Evolutionary conservation across 1,140 invertebrate species (phyloP).

Genomic region (Plectrocnemia conspersa): DNA sequence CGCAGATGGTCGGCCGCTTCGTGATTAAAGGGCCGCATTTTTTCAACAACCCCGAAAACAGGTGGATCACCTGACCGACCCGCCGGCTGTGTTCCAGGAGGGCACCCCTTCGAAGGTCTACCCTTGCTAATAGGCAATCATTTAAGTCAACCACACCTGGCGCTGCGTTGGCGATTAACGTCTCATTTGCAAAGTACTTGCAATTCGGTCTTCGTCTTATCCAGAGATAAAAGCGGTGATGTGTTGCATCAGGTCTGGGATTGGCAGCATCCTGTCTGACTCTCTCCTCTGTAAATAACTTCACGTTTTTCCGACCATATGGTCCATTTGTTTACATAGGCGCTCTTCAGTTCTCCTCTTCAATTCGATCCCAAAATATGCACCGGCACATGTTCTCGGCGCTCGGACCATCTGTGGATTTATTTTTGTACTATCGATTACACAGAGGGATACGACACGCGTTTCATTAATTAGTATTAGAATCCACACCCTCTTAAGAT

Average conservation of each 20-base stretch:
- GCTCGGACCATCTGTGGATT: conserved; percentile 20
- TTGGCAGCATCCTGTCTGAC: conserved; percentile 1
- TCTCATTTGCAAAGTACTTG: neutral
- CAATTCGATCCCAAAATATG: conserved; percentile 19
- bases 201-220: neutral
- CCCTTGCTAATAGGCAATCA: conserved; percentile 7
- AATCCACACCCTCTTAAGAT: too few species aligned
- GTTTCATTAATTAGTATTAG: too few species aligned
- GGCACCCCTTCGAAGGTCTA: neutral
- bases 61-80: conserved; percentile 26
- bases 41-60: conserved; percentile 15
- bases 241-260: conserved; percentile 16
- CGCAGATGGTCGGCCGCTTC: conserved; percentile 19
- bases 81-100: conserved; percentile 10
- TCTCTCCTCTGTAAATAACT: conserved; percentile 31
- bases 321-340: conserved; percentile 30
- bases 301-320: conserved; percentile 31
- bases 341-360: conserved; percentile 11
- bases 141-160: conserved; percentile 12
- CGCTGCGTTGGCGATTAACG: too few species aligned
- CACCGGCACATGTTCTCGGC: conserved; percentile 9
- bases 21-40: neutral
- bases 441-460: too few species aligned
- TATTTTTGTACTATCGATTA: conserved; percentile 15
- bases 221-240: neutral